Conservation (phyloP, 2,888 invertebrate genomes). For the Epinotia ramella region DNA sequence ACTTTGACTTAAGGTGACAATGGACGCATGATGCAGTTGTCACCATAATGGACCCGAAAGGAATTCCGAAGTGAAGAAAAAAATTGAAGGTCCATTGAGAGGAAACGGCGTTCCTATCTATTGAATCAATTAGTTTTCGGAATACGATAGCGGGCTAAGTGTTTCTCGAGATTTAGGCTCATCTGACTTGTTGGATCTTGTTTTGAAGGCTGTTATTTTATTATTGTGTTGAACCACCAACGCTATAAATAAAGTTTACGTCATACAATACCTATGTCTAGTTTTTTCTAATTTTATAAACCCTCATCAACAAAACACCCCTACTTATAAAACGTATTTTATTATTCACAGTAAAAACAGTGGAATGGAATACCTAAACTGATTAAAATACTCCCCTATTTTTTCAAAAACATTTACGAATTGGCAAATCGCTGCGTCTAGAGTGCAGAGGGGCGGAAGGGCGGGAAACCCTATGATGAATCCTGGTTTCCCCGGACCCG, state of each 20-base stretch:
- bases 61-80: conserved; percentile 75
- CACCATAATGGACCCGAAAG: conserved; percentile 67
- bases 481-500: conserved; percentile 68
- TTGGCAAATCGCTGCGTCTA: conserved; percentile 64
- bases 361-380: background rate
- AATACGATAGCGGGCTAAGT: conserved; percentile 37
- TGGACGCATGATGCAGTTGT: background rate
- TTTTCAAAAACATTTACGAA: background rate
- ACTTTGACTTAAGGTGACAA: background rate
- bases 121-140: conserved; percentile 45
- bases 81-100: conserved; percentile 57
- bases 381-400: background rate
- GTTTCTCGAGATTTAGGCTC: conserved; percentile 25
- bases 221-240: background rate
- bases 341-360: background rate
- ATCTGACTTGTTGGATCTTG: conserved; percentile 27
- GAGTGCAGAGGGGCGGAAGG: conserved; percentile 58
- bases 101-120: conserved; percentile 44
- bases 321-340: background rate
- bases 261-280: background rate
- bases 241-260: background rate
- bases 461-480: conserved; percentile 80
- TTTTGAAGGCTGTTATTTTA: conserved; percentile 5
- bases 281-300: background rate
- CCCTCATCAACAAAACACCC: background rate